Conservation (phyloP, 2,113 vertebrate genomes). For the Sula dactylatra region DNA sequence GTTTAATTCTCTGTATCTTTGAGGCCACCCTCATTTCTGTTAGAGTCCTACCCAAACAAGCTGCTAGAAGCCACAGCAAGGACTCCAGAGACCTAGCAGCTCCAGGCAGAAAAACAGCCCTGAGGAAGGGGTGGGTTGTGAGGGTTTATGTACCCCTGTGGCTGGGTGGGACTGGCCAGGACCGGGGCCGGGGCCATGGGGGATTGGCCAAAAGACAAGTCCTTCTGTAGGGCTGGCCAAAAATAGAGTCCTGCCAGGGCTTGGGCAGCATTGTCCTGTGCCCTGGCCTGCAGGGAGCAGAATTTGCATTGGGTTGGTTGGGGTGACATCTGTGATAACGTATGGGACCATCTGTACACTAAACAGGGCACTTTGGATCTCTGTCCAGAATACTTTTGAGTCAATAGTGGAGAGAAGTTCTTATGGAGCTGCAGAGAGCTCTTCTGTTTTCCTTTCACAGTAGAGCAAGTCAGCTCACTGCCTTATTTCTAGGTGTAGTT, state of each 20-base stretch:
- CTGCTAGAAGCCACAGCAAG: background rate
- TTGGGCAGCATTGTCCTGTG: background rate
- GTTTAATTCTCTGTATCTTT: background rate
- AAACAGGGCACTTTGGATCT: background rate
- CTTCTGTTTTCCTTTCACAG: background rate
- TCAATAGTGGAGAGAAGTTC: background rate
- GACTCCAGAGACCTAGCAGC: fast-evolving
- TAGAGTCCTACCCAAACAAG: background rate
- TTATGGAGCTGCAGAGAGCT: background rate
- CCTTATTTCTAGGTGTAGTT: background rate
- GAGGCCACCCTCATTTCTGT: background rate
- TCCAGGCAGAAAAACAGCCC: fast-evolving
- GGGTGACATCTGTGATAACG: background rate
- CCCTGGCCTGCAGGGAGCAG: background rate
- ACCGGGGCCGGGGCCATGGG: fast-evolving
- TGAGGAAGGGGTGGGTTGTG: fast-evolving
- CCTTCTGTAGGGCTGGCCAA: background rate
- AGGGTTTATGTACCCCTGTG: background rate
- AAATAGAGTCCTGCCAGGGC: background rate
- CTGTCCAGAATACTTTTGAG: background rate
- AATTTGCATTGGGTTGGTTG: background rate
- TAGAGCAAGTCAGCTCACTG: background rate
- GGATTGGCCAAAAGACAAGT: background rate
- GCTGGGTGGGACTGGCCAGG: background rate
- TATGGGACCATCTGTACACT: background rate